Evolutionary conservation across 2,797 vertebrate species (phyloP), one percentile per base, ranked within the genome.

Genomic region (Enteromius mattozi): DNA sequence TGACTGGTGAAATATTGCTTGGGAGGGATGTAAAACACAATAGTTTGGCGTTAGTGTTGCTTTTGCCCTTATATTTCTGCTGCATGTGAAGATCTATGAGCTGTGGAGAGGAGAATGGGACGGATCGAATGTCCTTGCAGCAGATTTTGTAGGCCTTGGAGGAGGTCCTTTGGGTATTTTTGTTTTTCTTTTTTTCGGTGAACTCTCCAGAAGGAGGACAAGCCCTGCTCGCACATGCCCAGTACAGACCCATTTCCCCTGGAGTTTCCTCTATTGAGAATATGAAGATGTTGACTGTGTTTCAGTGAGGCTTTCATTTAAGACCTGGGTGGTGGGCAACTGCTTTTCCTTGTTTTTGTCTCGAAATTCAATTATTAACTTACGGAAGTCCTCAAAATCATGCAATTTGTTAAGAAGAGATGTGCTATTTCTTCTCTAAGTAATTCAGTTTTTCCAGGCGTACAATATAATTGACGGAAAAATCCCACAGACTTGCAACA

Each of bases 331-430:
- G 14, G 88, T 92, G 91, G 88, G 68, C 66, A 8, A 90, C 87
- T 83, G 37, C 90, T 83, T 90, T 88, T 88, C 79, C 87, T 80
- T 40, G 40, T 86, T 92, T 24, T 49, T 72, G 90, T 89, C 90
- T 91, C 88, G 91, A 92, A 91, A 91, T 93, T 92, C 91, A 89
- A 87, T 87, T 91, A 92, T 93, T 93, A 69, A n/a, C 10, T 42
- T 1, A 13, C 5, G 3, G 12, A 42, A n/a, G 21, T n/a, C 21
- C 12, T 42, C 1, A 69, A 69, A 35, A 40, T n/a, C 19, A n/a
- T 37, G 35, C 66, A n/a, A 40, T 40, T 40, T 40, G 45, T 5
- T 47, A 9, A 19, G 16, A 27, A 14, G 8, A 30, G 24, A 30
- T 19, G 24, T 19, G 70, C 45, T 30, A n/a, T 72, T 30, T 47